Percentiles rank a stretch among this genome's conserved stretches.
Conservation (phyloP, 2,113 vertebrate species). For the Tachysurus fulvidraco region DNA sequence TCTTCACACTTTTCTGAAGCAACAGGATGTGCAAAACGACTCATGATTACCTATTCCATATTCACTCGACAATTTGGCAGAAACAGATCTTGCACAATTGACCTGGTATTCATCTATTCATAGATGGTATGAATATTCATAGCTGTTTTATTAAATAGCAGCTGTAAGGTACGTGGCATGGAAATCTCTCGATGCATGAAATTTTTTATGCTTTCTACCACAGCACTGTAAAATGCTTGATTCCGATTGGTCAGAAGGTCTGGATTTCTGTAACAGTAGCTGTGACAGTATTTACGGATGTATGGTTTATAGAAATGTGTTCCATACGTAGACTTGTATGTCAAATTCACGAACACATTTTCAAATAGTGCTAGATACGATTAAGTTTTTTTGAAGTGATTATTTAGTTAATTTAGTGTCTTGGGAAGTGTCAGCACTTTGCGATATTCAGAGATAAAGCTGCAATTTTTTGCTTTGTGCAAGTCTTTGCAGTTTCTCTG, state of each 20-base stretch:
- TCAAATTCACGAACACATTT: background rate
- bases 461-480: background rate
- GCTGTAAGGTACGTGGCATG: background rate
- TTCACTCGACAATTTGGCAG: slow-evolving; percentile 39
- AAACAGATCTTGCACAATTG: slow-evolving; percentile 32
- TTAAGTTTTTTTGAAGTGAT: background rate
- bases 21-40: slow-evolving; percentile 31
- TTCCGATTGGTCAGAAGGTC: background rate
- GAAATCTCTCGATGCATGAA: background rate
- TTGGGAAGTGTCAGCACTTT: background rate
- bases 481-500: background rate
- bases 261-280: background rate
- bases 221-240: background rate
- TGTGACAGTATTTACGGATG: background rate
- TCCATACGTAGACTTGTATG: background rate
- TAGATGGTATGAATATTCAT: slow-evolving; percentile 39
- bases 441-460: background rate
- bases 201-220: background rate
- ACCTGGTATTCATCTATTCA: slow-evolving; percentile 47
- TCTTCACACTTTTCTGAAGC: slow-evolving; percentile 30
- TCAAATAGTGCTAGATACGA: background rate
- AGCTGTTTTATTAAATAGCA: slow-evolving; percentile 18
- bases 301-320: background rate
- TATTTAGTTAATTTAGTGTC: background rate
- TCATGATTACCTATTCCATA: slow-evolving; percentile 24